phyloP scores from a whole-genome alignment of 2,797 vertebrate species.

The Danio aesculapii region DNA sequence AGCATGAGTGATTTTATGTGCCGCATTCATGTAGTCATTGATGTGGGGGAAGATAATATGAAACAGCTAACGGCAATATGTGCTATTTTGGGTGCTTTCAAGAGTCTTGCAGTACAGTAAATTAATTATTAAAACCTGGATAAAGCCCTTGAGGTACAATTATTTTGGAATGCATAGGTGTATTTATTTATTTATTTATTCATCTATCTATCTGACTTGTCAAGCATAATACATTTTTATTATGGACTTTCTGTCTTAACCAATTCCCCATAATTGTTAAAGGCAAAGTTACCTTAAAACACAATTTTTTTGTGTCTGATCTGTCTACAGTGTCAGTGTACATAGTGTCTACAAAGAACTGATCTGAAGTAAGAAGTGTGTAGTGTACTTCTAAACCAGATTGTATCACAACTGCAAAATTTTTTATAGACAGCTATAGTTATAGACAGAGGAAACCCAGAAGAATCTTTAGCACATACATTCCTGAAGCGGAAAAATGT shows the following conservation, averaged over 20 bases:
- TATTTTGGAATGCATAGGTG: no score
- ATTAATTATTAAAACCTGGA: not conserved
- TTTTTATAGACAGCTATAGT: not conserved
- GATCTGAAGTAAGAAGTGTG: not conserved
- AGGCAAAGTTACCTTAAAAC: not conserved
- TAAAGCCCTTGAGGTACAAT: not conserved
- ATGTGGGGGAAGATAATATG: not conserved
- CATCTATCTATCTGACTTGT: not conserved
- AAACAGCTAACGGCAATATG: not conserved
- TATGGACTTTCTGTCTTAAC: not conserved
- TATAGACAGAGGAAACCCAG: not conserved
- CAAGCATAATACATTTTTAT: not conserved
- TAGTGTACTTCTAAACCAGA: not conserved
- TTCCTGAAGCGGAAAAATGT: not conserved
- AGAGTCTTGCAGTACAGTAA: not conserved
- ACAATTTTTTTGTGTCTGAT: not conserved
- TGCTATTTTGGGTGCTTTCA: not conserved
- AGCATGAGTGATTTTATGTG: not conserved
- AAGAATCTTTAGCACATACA: slow-evolving; percentile 1
- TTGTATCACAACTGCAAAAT: not conserved
- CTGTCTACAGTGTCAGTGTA: not conserved
- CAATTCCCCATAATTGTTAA: not conserved
- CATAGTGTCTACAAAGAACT: not conserved
- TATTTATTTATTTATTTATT: not conserved
- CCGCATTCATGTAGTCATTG: not conserved